These are phyloP conservation scores for Lingula anatina DNA, from an alignment of 2,888 invertebrate species.

Conservation along the genomic window DNA sequence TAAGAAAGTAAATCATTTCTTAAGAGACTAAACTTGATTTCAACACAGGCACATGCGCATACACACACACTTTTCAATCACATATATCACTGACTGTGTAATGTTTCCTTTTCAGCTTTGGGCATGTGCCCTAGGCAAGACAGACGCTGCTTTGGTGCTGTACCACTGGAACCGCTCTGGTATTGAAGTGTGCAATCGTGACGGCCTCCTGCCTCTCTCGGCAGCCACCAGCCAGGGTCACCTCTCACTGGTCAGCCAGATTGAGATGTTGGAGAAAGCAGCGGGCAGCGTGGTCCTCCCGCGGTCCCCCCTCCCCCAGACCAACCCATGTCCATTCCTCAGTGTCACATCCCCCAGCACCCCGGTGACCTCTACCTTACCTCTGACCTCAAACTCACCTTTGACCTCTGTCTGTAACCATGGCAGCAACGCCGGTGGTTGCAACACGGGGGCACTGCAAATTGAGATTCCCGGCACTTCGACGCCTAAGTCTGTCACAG, in stretches of 20 bases:
- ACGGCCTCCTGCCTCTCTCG: conserved; percentile 62
- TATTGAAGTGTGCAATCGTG: conserved; percentile 64
- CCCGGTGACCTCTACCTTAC: background rate
- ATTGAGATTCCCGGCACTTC: background rate
- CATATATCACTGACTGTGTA: no score
- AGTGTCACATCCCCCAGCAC: background rate
- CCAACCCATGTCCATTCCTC: background rate
- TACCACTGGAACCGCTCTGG: conserved; percentile 82
- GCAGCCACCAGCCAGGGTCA: conserved; percentile 64
- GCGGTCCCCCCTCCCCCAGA: background rate
- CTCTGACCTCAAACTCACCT: background rate
- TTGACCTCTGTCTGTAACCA: background rate
- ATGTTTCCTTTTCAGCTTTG: conserved; percentile 67
- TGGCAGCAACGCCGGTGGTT: background rate
- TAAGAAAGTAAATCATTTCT: no score
- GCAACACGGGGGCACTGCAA: background rate
- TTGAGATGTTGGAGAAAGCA: conserved; percentile 66
- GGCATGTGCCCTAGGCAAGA: conserved; percentile 84
- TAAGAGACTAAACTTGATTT: no score
- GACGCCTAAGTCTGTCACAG: background rate
- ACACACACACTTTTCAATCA: no score
- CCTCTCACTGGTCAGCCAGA: conserved; percentile 64
- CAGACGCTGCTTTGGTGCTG: conserved; percentile 77
- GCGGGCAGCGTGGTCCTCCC: background rate
- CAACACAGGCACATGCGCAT: no score